Evolutionary conservation across 2,888 invertebrate species (phyloP).

Genomic region (Panopea generosa): DNA sequence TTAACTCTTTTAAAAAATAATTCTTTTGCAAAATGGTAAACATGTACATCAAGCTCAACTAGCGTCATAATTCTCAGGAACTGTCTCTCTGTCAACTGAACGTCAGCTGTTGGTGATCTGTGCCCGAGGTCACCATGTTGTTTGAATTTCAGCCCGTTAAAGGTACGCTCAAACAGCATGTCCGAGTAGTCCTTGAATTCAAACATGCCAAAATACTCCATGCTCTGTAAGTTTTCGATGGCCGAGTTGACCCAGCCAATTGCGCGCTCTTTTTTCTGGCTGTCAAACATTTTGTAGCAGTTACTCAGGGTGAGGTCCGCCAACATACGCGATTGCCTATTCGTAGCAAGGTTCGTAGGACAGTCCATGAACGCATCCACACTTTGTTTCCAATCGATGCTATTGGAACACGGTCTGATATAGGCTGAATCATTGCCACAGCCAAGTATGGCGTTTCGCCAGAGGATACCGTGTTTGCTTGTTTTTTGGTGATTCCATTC

Average conservation of each 20-base stretch:
- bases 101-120: no score
- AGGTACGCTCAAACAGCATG: conserved; percentile 7
- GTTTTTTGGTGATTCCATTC: conserved; percentile 15
- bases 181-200: conserved; percentile 15
- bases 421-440: conserved; percentile 10
- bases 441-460: conserved; percentile 24
- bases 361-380: conserved; percentile 21
- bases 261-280: conserved; percentile 3
- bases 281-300: conserved; percentile 15
- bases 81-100: conserved; percentile 19
- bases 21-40: conserved; percentile 28
- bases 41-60: conserved; percentile 28
- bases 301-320: conserved; percentile 17
- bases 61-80: conserved; percentile 18
- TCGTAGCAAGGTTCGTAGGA: conserved; percentile 25
- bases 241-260: conserved; percentile 24
- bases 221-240: conserved; percentile 20
- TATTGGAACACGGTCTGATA: conserved; percentile 17
- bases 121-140: not conserved
- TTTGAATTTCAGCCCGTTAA: conserved; percentile 4
- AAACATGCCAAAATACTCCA: conserved; percentile 31
- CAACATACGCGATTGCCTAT: conserved; percentile 25
- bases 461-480: conserved; percentile 11
- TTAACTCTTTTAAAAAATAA: conserved; percentile 9
- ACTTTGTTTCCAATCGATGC: conserved; percentile 13